A percentile compares a stretch with the other conserved stretches of the same genome.
These are phyloP conservation scores for Sminthurinus aureus DNA, from an alignment of 2,888 invertebrate species.

Conservation along the genomic window DNA sequence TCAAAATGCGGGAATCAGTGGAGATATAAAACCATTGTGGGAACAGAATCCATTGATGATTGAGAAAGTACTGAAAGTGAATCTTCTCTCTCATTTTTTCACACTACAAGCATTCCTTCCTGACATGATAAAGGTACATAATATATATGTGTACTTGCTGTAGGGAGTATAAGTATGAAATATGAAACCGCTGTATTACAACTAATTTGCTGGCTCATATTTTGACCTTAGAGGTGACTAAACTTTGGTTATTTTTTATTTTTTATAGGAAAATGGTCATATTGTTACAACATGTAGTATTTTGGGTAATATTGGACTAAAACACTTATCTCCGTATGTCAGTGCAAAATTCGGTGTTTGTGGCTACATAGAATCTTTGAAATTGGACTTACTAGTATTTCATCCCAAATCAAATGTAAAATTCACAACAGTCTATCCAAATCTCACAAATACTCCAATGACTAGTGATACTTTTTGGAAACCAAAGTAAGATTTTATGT, in stretches of 20 bases:
- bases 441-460: background rate
- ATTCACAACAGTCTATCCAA: background rate
- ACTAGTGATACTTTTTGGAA: background rate
- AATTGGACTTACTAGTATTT: background rate
- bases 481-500: background rate
- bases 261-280: background rate
- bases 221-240: no score
- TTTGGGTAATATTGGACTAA: background rate
- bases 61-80: background rate
- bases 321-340: background rate
- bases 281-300: background rate
- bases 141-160: no score
- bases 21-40: background rate
- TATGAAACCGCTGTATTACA: no score
- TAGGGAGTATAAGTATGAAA: no score
- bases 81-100: background rate
- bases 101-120: background rate
- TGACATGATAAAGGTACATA: background rate
- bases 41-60: background rate
- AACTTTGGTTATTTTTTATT: background rate
- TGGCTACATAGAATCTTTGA: background rate
- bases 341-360: background rate
- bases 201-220: no score
- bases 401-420: background rate
- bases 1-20: background rate